Conservation (phyloP, 2,797 vertebrate species). For the Xenopus petersii region DNA sequence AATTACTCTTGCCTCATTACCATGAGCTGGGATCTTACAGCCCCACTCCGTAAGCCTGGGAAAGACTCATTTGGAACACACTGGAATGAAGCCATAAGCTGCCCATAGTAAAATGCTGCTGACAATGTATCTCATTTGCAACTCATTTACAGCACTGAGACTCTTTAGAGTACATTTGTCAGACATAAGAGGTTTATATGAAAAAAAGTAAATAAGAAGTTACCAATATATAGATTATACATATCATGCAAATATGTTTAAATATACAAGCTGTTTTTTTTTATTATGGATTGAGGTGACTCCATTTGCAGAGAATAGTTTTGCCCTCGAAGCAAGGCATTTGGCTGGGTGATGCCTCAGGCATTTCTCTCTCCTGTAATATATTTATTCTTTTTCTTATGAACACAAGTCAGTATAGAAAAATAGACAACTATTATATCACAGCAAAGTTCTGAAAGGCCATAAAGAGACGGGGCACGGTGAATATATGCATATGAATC, state of each 20-base stretch:
- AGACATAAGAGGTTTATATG: neutral
- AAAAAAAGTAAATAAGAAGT: neutral
- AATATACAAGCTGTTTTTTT: neutral
- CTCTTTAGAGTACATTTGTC: slow-evolving; percentile 24
- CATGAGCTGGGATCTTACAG: slow-evolving; percentile 1
- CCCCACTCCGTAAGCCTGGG: slow-evolving; percentile 1
- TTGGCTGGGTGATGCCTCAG: neutral
- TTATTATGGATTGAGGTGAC: neutral
- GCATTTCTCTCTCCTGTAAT: neutral
- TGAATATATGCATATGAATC: too few relatives aligned
- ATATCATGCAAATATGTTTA: neutral
- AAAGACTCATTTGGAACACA: slow-evolving; percentile 28
- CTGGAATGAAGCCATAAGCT: slow-evolving; percentile 39
- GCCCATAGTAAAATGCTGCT: slow-evolving; percentile 12
- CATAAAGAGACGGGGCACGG: too few relatives aligned
- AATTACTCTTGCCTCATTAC: slow-evolving; percentile 23
- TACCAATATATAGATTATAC: neutral
- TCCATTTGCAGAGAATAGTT: neutral
- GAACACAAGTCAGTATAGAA: too few relatives aligned
- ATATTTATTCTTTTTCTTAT: neutral
- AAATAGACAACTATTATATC: too few relatives aligned
- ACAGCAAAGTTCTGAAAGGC: too few relatives aligned
- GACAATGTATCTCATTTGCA: slow-evolving; percentile 41
- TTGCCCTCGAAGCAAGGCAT: neutral
- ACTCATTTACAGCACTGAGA: slow-evolving; percentile 31